A percentile compares a stretch with the other conserved stretches of the same genome.
Conservation (phyloP, 2,113 vertebrate species). For the Channa argus region DNA sequence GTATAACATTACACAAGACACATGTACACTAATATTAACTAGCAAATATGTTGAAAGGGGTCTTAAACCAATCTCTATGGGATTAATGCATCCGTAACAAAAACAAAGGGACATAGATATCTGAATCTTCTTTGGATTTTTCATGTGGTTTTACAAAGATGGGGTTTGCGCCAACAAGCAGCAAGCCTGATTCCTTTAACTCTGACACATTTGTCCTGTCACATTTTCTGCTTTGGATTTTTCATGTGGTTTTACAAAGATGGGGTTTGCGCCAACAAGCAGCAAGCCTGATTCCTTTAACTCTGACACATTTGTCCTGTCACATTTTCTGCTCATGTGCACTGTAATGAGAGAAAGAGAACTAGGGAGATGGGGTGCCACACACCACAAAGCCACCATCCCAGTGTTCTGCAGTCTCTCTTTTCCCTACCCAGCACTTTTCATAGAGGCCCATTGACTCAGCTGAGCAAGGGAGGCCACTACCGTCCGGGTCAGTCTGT, state of each 20-base stretch:
- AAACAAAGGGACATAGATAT: conserved; percentile 14
- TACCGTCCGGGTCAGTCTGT: conserved; percentile 65
- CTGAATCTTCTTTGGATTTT: background rate
- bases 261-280: conserved; percentile 20
- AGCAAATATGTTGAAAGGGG: no score
- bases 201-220: conserved; percentile 62
- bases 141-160: conserved; percentile 8
- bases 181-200: conserved; percentile 39
- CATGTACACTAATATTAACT: background rate
- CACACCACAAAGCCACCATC: conserved; percentile 64
- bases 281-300: conserved; percentile 41
- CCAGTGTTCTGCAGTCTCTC: conserved; percentile 54
- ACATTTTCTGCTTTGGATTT: conserved; percentile 42
- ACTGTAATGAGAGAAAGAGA: conserved; percentile 49
- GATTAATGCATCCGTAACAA: background rate
- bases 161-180: conserved; percentile 23
- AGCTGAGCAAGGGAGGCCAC: conserved; percentile 51
- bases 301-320: conserved; percentile 60
- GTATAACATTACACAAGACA: conserved; percentile 10
- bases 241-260: conserved; percentile 9
- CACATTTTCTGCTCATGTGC: conserved; percentile 62
- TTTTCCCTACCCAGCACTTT: conserved; percentile 44
- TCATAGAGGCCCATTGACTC: conserved; percentile 75
- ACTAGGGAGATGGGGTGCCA: conserved; percentile 44
- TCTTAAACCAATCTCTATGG: background rate